These are phyloP conservation scores for Ferdinandea cuprea DNA, from an alignment of 2,888 invertebrate genomes.

Conservation along the genomic window DNA sequence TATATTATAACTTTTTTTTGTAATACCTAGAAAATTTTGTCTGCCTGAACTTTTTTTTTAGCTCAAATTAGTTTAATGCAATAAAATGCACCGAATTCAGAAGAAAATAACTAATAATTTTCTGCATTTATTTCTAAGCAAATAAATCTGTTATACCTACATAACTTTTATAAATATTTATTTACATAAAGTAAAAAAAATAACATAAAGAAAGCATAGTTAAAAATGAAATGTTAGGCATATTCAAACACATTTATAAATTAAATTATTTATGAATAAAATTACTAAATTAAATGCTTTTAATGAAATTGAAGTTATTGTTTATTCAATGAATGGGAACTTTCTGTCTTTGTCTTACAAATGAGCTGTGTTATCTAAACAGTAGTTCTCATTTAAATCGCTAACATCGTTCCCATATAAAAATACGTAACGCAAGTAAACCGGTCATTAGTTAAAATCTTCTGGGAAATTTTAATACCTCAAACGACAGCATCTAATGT, in stretches of 20 bases:
- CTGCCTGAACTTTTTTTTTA: conserved; percentile 21
- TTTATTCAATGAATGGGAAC: conserved; percentile 76
- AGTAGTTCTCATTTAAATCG: too few species aligned
- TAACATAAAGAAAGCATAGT: background rate
- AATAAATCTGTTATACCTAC: conserved; percentile 47
- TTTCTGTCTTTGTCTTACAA: too few species aligned
- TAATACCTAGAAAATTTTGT: conserved; percentile 3
- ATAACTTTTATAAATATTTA: conserved; percentile 66
- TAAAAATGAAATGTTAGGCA: background rate
- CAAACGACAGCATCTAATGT: too few species aligned
- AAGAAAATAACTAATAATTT: background rate
- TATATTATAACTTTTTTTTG: background rate
- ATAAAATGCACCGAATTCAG: background rate
- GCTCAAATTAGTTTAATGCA: conserved; percentile 16
- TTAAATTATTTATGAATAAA: too few species aligned
- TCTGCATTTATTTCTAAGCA: background rate
- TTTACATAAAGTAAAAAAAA: background rate
- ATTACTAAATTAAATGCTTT: background rate
- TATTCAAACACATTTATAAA: too few species aligned
- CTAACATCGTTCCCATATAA: too few species aligned
- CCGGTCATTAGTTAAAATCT: too few species aligned
- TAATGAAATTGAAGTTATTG: conserved; percentile 76
- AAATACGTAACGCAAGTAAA: too few species aligned
- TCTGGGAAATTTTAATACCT: too few species aligned
- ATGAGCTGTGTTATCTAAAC: too few species aligned